phyloP scores from a whole-genome alignment of 2,797 vertebrate genomes.

The Discoglossus pictus region DNA sequence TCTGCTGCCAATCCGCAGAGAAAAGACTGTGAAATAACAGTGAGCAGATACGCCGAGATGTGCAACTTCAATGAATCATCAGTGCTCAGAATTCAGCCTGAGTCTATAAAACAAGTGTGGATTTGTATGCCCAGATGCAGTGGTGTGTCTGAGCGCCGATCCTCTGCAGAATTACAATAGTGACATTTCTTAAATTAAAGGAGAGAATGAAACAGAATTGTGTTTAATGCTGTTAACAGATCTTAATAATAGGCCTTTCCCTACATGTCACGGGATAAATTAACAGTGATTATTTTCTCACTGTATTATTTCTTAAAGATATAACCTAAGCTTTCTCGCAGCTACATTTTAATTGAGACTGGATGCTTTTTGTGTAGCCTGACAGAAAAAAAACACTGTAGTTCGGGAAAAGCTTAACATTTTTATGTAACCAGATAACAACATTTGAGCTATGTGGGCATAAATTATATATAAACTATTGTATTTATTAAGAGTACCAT shows the following conservation, averaged over 20 bases:
- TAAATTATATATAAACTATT: no score
- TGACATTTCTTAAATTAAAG: slow-evolving; percentile 1
- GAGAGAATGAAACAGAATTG: background rate
- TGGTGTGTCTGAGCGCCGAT: background rate
- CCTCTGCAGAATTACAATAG: background rate
- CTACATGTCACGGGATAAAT: background rate
- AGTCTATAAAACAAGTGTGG: slow-evolving; percentile 14
- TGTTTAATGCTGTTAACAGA: slow-evolving; percentile 6
- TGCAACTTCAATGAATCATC: slow-evolving; percentile 4
- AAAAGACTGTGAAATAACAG: background rate
- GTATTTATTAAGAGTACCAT: no score
- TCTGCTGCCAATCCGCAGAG: no score
- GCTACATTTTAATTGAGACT: no score
- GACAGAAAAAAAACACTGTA: no score
- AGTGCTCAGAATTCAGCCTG: background rate
- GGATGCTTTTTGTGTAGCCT: no score
- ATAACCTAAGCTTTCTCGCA: no score
- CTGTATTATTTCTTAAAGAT: no score
- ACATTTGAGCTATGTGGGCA: no score
- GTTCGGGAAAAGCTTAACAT: no score
- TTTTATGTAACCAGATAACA: no score
- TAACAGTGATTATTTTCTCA: background rate
- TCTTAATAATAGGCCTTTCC: background rate
- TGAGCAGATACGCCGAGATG: background rate
- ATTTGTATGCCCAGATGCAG: slow-evolving; percentile 1